Evolutionary conservation across 2,113 vertebrate species (phyloP).

Genomic region (Atlantisia rogersi): DNA sequence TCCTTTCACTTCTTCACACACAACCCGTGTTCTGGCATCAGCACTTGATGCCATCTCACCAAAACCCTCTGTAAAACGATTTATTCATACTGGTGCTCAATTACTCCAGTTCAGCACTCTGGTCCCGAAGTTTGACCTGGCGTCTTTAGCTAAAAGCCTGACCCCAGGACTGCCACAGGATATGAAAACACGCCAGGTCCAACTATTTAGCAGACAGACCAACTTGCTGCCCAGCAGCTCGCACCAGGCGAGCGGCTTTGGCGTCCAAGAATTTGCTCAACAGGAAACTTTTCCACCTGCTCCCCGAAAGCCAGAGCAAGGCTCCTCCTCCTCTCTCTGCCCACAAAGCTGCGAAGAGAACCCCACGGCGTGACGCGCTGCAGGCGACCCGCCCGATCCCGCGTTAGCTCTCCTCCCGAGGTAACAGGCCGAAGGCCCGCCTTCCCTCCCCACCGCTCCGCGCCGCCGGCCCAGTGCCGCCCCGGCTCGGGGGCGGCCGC

Average conservation of each 20-base stretch:
- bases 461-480: not conserved
- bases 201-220: not conserved
- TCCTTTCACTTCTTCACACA: not conserved
- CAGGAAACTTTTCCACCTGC: not conserved
- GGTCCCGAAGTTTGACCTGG: not conserved
- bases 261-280: no score
- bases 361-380: not conserved
- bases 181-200: rapidly evolving
- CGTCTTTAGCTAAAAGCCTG: not conserved
- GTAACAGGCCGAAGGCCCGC: not conserved
- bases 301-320: rapidly evolving
- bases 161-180: not conserved
- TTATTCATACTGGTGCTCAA: not conserved
- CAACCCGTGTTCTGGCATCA: not conserved
- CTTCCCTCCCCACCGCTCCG: not conserved
- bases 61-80: not conserved
- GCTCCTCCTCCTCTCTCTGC: rapidly evolving
- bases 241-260: rapidly evolving
- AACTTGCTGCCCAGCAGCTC: not conserved
- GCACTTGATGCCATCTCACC: not conserved
- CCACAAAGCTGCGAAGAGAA: rapidly evolving
- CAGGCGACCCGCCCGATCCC: not conserved
- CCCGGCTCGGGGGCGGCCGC: not conserved
- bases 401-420: not conserved
- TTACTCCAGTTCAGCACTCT: not conserved